phyloP scores from a whole-genome alignment of 2,797 vertebrate genomes.

The Xyrichtys novacula region DNA sequence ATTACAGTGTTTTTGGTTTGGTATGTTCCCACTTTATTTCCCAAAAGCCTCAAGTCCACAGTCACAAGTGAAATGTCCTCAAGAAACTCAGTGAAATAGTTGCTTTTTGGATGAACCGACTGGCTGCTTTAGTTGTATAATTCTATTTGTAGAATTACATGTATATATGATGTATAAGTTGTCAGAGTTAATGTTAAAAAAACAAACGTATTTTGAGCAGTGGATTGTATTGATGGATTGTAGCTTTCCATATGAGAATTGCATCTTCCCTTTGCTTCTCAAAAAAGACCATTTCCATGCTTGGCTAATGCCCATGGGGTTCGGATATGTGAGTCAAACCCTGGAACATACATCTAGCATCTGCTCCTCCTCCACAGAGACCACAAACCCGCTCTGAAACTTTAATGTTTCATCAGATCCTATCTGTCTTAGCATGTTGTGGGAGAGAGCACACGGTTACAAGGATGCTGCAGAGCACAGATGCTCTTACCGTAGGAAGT shows the following conservation, averaged over 20 bases:
- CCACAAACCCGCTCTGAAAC: slow-evolving; percentile 52
- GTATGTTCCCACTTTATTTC: too few relatives aligned
- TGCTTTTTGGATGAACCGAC: too few relatives aligned
- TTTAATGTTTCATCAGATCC: slow-evolving; percentile 71
- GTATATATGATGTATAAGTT: not conserved
- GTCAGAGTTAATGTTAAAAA: not conserved
- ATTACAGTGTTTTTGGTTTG: too few relatives aligned
- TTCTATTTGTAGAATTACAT: too few relatives aligned
- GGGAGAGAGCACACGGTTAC: slow-evolving; percentile 28
- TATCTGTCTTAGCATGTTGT: slow-evolving; percentile 44
- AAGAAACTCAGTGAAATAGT: too few relatives aligned
- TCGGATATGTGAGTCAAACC: slow-evolving; percentile 58
- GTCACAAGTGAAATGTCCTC: too few relatives aligned
- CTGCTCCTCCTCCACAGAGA: slow-evolving; percentile 64
- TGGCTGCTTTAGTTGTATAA: too few relatives aligned
- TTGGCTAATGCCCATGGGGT: slow-evolving; percentile 40
- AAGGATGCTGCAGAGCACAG: slow-evolving; percentile 13
- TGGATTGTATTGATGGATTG: not conserved
- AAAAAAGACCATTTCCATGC: slow-evolving; percentile 32
- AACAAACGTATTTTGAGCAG: slow-evolving; percentile 21
- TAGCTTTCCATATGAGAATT: slow-evolving; percentile 20
- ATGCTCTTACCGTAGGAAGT: slow-evolving; percentile 16
- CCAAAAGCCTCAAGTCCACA: too few relatives aligned
- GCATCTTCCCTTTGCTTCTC: slow-evolving; percentile 12
- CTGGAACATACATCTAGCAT: slow-evolving; percentile 64